Evolutionary conservation across 2,113 vertebrate genomes (phyloP), one percentile per base, ranked within the genome.

Genomic region (Amphiprion percula): DNA sequence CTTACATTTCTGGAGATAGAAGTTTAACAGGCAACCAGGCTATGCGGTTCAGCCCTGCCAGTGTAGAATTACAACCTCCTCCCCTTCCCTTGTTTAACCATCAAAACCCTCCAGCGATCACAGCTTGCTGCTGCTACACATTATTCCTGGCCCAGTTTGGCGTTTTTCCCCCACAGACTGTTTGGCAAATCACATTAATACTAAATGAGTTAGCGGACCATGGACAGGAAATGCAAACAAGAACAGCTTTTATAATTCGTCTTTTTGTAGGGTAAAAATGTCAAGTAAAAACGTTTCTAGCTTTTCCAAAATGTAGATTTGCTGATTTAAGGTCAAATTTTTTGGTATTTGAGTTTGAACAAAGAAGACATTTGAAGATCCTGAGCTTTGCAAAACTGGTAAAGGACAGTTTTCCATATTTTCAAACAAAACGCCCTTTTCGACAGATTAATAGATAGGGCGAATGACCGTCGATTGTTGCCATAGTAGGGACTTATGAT

Each of bases 1-100:
- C 4, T 39, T 17, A 14, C 59, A 46, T 63, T 59, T 14, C 0
- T 15, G 49, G 60, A 58, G 61, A 68, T 80, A 6, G 30, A 50
- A 53, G 64, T 86, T 78, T 10, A 60, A 5, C 26, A 59, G 41
- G 23, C 71, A 61, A 58, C 17, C 65, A 4, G 69, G 33, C 58
- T 62, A 53, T 50, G 58, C 39, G 47, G 56, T 80, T 69, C 77
- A 67, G 68, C 79, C 89, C 80, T 52, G 82, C 16, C 12, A 80
- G 93, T 90, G 88, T 94, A 61, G 77, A 62, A 56, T 93, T 93
- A 89, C 93, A 84, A 44, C 78, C 88, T 68, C 85, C 88, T 67
- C 71, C 82, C 19, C 76, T 66, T 78, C 77, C 77, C 73, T 52
- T 74, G 72, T 79, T 77, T 79, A 44, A 56, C 75, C 72, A 62